These are phyloP conservation scores for Lithobates sylvaticus DNA, from an alignment of 2,797 vertebrate species.

Conservation along the genomic window DNA sequence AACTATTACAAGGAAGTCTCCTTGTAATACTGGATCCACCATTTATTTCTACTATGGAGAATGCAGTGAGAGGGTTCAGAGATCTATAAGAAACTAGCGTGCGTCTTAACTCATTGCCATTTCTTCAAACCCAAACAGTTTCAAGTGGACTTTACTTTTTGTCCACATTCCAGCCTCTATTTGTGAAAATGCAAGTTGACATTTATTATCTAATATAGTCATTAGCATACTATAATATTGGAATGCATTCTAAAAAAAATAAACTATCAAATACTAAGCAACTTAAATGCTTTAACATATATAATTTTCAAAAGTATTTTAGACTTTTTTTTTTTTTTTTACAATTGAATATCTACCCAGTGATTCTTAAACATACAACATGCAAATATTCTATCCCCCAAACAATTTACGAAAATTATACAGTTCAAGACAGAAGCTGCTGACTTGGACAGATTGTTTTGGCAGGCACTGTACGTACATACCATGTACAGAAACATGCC, in stretches of 20 bases:
- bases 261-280: conserved; percentile 16
- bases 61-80: not conserved
- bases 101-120: not conserved
- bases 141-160: not conserved
- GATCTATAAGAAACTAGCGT: not conserved
- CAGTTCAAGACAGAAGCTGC: conserved; percentile 86
- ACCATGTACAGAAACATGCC: conserved; percentile 89
- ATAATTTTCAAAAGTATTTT: conserved; percentile 11
- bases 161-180: not conserved
- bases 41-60: not conserved
- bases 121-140: not conserved
- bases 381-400: conserved; percentile 88
- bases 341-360: conserved; percentile 73
- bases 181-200: not conserved
- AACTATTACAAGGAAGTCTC: not conserved
- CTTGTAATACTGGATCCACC: not conserved
- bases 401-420: conserved; percentile 86
- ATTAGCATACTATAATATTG: not conserved
- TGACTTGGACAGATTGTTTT: conserved; percentile 80
- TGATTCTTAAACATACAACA: conserved; percentile 84
- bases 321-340: conserved; percentile 54
- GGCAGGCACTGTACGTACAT: conserved; percentile 89
- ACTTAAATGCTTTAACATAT: not conserved
- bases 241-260: conserved; percentile 41
- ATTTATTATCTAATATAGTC: not conserved